Percentiles rank a stretch among this genome's conserved stretches.
Conservation (phyloP, 2,888 invertebrate species). For the Euproctis similis region DNA sequence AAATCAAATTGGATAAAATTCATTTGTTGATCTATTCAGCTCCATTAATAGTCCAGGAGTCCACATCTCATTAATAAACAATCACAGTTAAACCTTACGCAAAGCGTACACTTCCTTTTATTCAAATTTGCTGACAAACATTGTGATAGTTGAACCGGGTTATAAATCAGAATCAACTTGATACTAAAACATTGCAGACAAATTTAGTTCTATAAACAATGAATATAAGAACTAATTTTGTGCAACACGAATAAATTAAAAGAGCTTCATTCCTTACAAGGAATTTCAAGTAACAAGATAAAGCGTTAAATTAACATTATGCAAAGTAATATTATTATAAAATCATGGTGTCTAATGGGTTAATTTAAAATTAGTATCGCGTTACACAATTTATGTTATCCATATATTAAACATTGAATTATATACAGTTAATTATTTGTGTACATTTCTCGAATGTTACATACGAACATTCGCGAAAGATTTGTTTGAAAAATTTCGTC, state of each 20-base stretch:
- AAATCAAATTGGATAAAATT: slow-evolving; percentile 14
- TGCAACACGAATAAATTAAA: slow-evolving; percentile 37
- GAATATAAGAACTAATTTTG: slow-evolving; percentile 34
- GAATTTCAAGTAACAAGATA: slow-evolving; percentile 21
- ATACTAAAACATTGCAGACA: slow-evolving; percentile 6
- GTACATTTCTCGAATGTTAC: too few relatives aligned
- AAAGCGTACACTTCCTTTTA: slow-evolving; percentile 30
- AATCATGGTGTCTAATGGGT: too few relatives aligned
- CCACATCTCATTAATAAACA: slow-evolving; percentile 28
- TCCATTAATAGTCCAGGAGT: slow-evolving; percentile 21
- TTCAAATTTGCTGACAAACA: slow-evolving; percentile 51
- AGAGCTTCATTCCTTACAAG: slow-evolving; percentile 39
- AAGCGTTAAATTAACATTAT: slow-evolving; percentile 6
- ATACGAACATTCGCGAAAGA: too few relatives aligned
- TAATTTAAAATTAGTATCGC: too few relatives aligned
- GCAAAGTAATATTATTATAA: too few relatives aligned
- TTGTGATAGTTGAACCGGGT: slow-evolving; percentile 44
- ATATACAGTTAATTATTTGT: too few relatives aligned
- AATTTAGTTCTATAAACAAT: slow-evolving; percentile 22
- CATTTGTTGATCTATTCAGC: slow-evolving; percentile 22
- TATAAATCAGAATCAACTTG: slow-evolving; percentile 44
- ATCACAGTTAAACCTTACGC: slow-evolving; percentile 27
- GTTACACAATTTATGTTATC: too few relatives aligned
- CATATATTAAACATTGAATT: too few relatives aligned
- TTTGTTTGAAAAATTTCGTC: too few relatives aligned